Evolutionary conservation across 2,797 vertebrate genomes (phyloP).

Genomic region (Acanthornis magna): DNA sequence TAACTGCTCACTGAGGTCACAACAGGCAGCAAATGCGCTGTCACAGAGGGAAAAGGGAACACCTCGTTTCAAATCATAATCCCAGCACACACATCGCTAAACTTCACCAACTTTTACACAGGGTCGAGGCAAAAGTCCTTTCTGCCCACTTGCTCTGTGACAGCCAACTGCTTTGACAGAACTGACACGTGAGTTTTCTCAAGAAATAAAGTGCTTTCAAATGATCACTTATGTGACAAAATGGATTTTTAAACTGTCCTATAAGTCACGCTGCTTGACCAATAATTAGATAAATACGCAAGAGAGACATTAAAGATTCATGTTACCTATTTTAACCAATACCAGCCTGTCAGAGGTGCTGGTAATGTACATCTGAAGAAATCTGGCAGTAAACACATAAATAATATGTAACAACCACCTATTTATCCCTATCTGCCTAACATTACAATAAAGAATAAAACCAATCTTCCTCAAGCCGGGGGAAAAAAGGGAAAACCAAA

Average conservation of each 20-base stretch:
- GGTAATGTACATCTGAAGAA: background rate
- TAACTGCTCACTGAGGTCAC: background rate
- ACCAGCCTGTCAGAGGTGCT: background rate
- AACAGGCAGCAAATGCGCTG: background rate
- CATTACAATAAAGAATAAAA: background rate
- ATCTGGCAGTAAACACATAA: background rate
- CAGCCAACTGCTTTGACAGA: background rate
- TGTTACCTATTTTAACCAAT: background rate
- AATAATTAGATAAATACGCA: background rate
- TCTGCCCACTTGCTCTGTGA: background rate
- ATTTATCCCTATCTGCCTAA: background rate
- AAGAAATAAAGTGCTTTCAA: slow-evolving; percentile 34
- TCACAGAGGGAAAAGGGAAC: background rate
- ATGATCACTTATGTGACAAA: slow-evolving; percentile 10
- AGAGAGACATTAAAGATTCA: background rate
- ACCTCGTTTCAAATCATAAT: background rate
- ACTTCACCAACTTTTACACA: background rate
- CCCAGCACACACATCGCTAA: background rate
- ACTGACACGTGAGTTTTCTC: background rate
- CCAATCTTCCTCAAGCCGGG: rapidly evolving
- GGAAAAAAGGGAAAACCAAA: background rate
- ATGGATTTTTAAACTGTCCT: background rate
- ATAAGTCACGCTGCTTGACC: background rate
- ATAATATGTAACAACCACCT: background rate
- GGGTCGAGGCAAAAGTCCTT: background rate